Evolutionary conservation across 2,888 invertebrate genomes (phyloP).

Genomic region (Scelioninae gen. 1): DNA sequence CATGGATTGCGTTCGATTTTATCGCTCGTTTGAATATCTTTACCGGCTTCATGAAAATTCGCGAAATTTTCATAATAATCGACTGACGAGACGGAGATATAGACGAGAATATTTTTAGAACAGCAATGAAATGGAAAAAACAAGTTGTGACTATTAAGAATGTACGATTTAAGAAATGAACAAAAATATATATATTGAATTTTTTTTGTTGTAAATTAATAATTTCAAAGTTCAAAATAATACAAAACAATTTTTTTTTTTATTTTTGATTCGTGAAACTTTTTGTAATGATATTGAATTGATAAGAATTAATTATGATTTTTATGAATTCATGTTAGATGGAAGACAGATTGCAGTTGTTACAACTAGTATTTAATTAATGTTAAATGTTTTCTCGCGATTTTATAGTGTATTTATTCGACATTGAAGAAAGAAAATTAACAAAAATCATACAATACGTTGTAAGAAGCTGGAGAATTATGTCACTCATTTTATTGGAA

Average conservation of each 20-base stretch:
- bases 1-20: slow-evolving; percentile 15
- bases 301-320: too few species aligned
- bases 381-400: not conserved
- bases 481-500: not conserved
- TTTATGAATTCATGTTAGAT: too few species aligned
- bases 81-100: slow-evolving; percentile 3
- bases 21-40: slow-evolving; percentile 16
- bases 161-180: too few species aligned
- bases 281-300: not conserved
- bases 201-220: too few species aligned
- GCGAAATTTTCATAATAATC: slow-evolving; percentile 20
- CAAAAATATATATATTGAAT: too few species aligned
- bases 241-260: too few species aligned
- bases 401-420: not conserved
- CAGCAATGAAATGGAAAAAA: too few species aligned
- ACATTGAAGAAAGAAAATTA: not conserved
- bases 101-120: slow-evolving; percentile 16
- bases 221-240: too few species aligned
- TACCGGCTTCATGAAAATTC: slow-evolving; percentile 7
- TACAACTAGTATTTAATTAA: slow-evolving; percentile 2
- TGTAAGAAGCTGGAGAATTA: not conserved
- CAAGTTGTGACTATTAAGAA: too few species aligned
- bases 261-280: not conserved
- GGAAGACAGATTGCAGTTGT: not conserved
- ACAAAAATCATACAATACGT: not conserved